A percentile compares a stretch with the other conserved stretches of the same genome.
These are phyloP conservation scores for Nezara viridula DNA, from an alignment of 2,888 invertebrate species.

Conservation along the genomic window DNA sequence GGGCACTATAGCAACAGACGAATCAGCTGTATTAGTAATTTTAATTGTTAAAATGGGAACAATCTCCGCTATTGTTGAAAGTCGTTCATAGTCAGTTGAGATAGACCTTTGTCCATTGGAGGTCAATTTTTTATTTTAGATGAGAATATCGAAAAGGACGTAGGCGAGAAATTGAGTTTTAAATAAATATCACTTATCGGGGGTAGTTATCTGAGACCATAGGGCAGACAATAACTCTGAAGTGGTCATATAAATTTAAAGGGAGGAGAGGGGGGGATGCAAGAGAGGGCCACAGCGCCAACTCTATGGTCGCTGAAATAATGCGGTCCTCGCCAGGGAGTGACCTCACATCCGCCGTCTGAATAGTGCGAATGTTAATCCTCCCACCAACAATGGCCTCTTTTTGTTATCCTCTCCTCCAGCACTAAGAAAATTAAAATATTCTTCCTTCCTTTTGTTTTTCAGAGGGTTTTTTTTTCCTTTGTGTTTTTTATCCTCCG, in stretches of 20 bases:
- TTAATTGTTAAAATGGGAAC: no score
- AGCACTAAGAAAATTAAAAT: conserved; percentile 18
- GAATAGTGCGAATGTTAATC: conserved; percentile 28
- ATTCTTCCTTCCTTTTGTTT: conserved; percentile 33
- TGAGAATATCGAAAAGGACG: no score
- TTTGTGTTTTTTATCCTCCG: not conserved
- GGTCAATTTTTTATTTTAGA: no score
- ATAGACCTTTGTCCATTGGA: no score
- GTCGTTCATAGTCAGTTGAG: no score
- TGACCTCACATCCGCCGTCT: conserved; percentile 27
- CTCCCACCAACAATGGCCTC: not conserved
- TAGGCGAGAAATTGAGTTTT: not conserved
- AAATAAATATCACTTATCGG: not conserved
- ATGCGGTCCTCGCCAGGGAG: not conserved
- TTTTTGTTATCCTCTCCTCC: not conserved
- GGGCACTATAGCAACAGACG: no score
- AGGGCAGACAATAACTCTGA: conserved; percentile 18
- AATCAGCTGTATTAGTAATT: no score
- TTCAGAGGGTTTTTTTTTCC: not conserved
- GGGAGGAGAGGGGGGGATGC: not conserved
- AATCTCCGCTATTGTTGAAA: no score
- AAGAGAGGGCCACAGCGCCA: no score
- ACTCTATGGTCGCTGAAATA: conserved; percentile 15
- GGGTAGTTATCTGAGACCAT: not conserved
- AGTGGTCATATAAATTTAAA: conserved; percentile 26